Evolutionary conservation across 2,888 invertebrate species (phyloP), one percentile per base, ranked within the genome.

Genomic region (Athalia circularis): DNA sequence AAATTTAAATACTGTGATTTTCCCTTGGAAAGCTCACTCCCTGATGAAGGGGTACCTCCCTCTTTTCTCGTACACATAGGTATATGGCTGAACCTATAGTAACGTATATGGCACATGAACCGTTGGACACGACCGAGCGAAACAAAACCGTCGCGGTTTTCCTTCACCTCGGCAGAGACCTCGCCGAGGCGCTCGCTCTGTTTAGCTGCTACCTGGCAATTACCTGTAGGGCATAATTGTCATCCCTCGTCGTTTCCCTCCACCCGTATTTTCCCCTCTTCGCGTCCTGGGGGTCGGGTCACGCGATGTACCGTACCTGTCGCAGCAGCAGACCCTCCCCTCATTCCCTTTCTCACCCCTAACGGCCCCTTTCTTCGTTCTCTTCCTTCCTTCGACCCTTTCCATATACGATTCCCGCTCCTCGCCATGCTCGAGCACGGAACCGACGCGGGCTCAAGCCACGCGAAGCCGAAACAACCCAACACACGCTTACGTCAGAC

Each of bases 291-390:
- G 86, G 86, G 87, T 86, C 82, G 85, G 86, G 86, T 88, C 89
- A 90, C 89, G 89, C 89, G 87, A 89, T 88, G 89, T 29, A 29
- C 88, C 88, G 89, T 89, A 87, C 90, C 90, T 90, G 90, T 90
- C 90, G 89, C 90, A 88, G 29, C 29, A 29, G 84, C 85, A 88
- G 86, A 88, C 89, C 89, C 89, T 89, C 87, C 88, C 88, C 88
- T 82, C 83, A 87, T 54, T 7, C 64, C 43, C 6, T 61, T 9
- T 15, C 48, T 48, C 50, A 13, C n/a, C 54, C 13, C 29, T 59
- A 72, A 59, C 47, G 57, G 72, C 72, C 61, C 72, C 72, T 57
- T 29, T 29, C 29, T 29, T 29, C 29, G 29, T 29, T 61, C 52
- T 7, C 52, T 11, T 11, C 52, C 3, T 7, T 9, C 52, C 11